Percentiles rank a stretch among this genome's conserved stretches.
phyloP scores from a whole-genome alignment of 2,113 vertebrate species.

The Lagopus leucura region DNA sequence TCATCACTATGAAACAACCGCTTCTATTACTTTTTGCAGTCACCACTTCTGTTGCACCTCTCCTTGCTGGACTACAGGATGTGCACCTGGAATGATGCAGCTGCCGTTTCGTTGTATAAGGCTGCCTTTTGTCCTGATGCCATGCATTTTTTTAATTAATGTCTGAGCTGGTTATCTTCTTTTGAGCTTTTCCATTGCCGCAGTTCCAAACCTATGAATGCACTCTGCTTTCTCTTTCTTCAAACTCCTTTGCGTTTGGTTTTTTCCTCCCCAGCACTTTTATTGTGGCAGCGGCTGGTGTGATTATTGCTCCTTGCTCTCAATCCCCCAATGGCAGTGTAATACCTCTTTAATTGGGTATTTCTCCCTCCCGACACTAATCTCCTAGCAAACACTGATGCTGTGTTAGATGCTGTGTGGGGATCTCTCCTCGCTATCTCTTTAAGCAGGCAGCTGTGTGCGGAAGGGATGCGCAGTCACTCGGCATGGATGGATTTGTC shows the following conservation, averaged over 20 bases:
- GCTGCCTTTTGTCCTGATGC: slow-evolving; percentile 17
- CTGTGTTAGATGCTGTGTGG: slow-evolving; percentile 55
- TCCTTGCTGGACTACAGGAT: not conserved
- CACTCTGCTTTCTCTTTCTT: slow-evolving; percentile 13
- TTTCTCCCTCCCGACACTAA: slow-evolving; percentile 64
- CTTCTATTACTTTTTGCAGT: not conserved
- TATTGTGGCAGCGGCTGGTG: slow-evolving; percentile 45
- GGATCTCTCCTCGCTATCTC: slow-evolving; percentile 68
- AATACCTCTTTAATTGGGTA: slow-evolving; percentile 68
- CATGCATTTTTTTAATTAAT: slow-evolving; percentile 36
- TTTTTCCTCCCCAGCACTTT: not conserved
- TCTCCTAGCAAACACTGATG: slow-evolving; percentile 65
- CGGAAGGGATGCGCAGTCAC: slow-evolving; percentile 53
- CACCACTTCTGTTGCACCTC: not conserved
- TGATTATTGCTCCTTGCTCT: slow-evolving; percentile 45
- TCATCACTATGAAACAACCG: not conserved
- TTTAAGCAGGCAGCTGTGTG: slow-evolving; percentile 58
- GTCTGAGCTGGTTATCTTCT: slow-evolving; percentile 27
- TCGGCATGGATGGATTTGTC: slow-evolving; percentile 68
- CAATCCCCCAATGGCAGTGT: slow-evolving; percentile 49
- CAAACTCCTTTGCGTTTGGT: slow-evolving; percentile 19
- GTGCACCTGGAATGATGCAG: not conserved
- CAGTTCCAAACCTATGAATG: not conserved
- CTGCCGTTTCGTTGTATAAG: not conserved
- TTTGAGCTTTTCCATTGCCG: not conserved